phyloP scores from a whole-genome alignment of 37 sponge, comb jelly and placozoan species.

The Aplysina aerophoba region DNA sequence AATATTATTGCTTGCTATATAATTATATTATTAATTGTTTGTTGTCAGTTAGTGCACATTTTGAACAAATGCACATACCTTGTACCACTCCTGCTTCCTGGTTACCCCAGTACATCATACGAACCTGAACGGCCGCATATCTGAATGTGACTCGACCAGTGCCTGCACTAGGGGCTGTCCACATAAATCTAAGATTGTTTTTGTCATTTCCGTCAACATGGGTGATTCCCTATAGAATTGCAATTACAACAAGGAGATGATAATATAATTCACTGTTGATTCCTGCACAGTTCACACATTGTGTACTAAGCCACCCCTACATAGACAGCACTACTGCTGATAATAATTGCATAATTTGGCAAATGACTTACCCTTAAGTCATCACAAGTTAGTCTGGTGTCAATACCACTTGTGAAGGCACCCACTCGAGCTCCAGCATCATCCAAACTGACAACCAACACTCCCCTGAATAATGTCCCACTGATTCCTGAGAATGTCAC shows the following conservation, averaged over 20 bases:
- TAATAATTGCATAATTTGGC: neutral
- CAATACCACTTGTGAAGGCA: neutral
- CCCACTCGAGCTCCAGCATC: neutral
- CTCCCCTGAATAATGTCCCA: neutral
- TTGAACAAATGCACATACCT: neutral
- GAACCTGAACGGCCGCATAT: conserved; percentile 1
- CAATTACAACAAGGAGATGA: too few relatives aligned
- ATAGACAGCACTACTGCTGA: neutral
- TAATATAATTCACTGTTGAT: too few relatives aligned
- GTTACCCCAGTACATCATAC: neutral
- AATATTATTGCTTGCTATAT: too few relatives aligned
- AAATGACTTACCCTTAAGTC: neutral
- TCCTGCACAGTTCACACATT: neutral
- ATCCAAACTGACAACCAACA: neutral
- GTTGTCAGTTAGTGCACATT: too few relatives aligned
- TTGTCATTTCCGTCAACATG: neutral
- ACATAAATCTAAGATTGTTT: neutral
- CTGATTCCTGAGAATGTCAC: neutral
- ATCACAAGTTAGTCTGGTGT: neutral
- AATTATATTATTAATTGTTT: too few relatives aligned
- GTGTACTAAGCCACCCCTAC: neutral
- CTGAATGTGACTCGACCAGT: conserved; percentile 28
- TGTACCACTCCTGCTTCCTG: neutral
- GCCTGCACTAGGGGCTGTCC: conserved; percentile 26
- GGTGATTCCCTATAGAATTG: too few relatives aligned